phyloP scores from a whole-genome alignment of 2,888 invertebrate genomes.

The Diplazon laetatorius region DNA sequence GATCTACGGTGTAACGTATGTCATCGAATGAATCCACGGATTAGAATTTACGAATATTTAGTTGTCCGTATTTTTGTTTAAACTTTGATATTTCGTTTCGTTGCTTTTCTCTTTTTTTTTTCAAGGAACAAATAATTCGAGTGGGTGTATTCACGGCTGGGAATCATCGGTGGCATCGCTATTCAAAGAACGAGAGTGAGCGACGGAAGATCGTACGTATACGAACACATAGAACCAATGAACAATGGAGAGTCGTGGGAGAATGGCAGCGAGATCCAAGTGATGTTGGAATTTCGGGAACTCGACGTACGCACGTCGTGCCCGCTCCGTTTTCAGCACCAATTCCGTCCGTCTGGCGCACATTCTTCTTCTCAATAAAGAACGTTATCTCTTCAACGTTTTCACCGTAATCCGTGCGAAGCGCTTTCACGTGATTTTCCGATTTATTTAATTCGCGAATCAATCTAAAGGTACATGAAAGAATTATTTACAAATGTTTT shows the following conservation, averaged over 20 bases:
- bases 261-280: constrained; percentile 12
- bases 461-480: too few species aligned
- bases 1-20: too few species aligned
- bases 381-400: constrained; percentile 6
- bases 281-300: constrained; percentile 36
- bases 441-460: too few species aligned
- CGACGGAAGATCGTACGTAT: constrained; percentile 18
- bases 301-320: constrained; percentile 7
- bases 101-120: too few species aligned
- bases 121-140: too few species aligned
- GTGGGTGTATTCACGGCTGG: neutral
- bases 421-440: neutral
- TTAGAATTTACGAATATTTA: too few species aligned
- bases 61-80: too few species aligned
- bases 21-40: too few species aligned
- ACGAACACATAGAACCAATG: constrained; percentile 1
- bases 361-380: neutral
- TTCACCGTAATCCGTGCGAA: neutral
- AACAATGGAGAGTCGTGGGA: constrained; percentile 6
- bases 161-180: constrained; percentile 2
- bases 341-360: neutral
- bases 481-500: too few species aligned
- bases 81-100: too few species aligned
- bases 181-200: constrained; percentile 4
- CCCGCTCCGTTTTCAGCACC: neutral